Base-by-base conservation (phyloP, 2,888 invertebrate genomes). In the Rotaria socialis region DNA sequence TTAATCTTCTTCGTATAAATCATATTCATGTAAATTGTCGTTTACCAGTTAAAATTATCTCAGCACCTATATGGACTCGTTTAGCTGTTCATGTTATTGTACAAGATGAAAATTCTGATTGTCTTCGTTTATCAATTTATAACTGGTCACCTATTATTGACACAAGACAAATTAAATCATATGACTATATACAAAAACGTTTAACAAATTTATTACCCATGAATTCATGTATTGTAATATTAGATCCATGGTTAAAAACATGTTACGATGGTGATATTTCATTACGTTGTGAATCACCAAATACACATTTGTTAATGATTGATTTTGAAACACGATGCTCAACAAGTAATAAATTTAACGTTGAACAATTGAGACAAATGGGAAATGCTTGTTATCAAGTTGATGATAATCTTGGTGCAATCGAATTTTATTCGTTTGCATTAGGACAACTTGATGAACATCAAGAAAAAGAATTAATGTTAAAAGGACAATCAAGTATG, bases 281-380 rank as follows among this genome's bases (percentile, higher is more conserved):
- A 67, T 19, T 67, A 35, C 67, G 67, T 67, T 67, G 67, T 67
- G 67, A 67, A 35, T 67, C 67, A 67, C 67, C 67, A 35, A 67
- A 67, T 55, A 55, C 55, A 55, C 3, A 55, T 55, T 22, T 55
- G 10, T 0, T 55, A 55, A 55, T 55, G 22, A 22, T 22, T 22
- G 55, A 55, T 55, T 55, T 55, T 55, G 22, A 55, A 55, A 22
- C 3, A 22, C 19, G 35, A 35, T 41, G 35, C 35, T 67, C 67
- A 67, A 35, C 6, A 7, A 67, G 35, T 67, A 16, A 19, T 67
- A 6, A 19, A 35, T 35, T 35, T 7, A 67, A 67, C 35, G 35
- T 67, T 35, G 67, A 67, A 67, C 67, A 67, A 67, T 67, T 67
- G 35, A 35, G 67, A 67, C 67, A 67, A 35, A 16, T 67, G 5